A percentile compares a stretch with the other conserved stretches of the same genome.
Conservation (phyloP, 2,113 vertebrate genomes). For the Chascanopsetta lugubris region DNA sequence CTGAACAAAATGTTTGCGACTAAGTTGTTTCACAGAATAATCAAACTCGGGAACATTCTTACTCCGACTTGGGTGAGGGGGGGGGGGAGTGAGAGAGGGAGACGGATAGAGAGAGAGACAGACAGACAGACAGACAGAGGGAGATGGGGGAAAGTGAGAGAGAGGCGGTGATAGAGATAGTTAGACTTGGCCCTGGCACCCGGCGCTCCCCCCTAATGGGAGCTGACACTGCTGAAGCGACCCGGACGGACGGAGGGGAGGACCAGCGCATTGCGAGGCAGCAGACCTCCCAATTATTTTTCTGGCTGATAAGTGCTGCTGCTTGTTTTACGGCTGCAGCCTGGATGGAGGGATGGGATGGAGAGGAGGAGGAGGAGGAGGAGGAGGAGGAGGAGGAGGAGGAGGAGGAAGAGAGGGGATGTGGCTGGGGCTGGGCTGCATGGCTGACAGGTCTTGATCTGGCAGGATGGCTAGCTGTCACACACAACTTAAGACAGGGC, state of each 20-base stretch:
- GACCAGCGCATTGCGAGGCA: conserved; percentile 71
- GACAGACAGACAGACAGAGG: conserved; percentile 25
- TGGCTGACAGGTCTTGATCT: conserved; percentile 79
- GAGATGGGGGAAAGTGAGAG: conserved; percentile 21
- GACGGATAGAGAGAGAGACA: not conserved
- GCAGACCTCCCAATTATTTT: conserved; percentile 83
- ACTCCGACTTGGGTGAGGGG: no score
- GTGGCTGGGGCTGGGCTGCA: conserved; percentile 57
- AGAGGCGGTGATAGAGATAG: conserved; percentile 51
- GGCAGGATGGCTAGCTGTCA: conserved; percentile 76
- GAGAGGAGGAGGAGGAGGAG: conserved; percentile 32
- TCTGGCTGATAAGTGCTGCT: conserved; percentile 78
- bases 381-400: conserved; percentile 11
- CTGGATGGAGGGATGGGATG: conserved; percentile 44
- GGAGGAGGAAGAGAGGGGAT: conserved; percentile 40
- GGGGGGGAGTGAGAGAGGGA: no score
- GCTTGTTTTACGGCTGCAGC: conserved; percentile 76
- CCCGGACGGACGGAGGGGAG: conserved; percentile 70
- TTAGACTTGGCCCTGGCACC: conserved; percentile 53
- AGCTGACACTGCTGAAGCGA: conserved; percentile 74
- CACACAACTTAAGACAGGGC: conserved; percentile 62
- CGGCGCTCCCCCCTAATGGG: conserved; percentile 68
- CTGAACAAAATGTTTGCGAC: not conserved
- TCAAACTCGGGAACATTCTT: not conserved
- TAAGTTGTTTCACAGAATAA: not conserved